Evolutionary conservation across 2,888 invertebrate genomes (phyloP).

Genomic region (Spilarctia lutea): DNA sequence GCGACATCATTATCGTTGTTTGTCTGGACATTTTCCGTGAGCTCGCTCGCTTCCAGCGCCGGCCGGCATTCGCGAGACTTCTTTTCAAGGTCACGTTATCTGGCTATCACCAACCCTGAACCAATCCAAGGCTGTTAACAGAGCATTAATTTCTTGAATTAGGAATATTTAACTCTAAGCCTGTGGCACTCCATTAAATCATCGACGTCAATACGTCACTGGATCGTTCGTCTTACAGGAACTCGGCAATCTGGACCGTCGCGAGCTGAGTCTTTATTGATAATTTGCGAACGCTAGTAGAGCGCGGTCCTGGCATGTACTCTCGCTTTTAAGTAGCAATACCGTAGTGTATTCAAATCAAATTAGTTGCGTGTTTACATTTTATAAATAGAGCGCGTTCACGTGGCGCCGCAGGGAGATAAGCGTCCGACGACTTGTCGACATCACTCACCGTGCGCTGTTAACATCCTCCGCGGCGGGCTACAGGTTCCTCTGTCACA

Average conservation of each 20-base stretch:
- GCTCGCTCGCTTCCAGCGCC: conserved; percentile 76
- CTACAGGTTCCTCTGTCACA: conserved; percentile 80
- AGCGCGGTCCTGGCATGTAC: conserved; percentile 69
- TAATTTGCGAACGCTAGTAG: conserved; percentile 73
- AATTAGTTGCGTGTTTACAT: conserved; percentile 85
- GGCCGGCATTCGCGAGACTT: conserved; percentile 81
- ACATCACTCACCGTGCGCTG: conserved; percentile 85
- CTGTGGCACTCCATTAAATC: conserved; percentile 44
- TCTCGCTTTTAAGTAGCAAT: conserved; percentile 73
- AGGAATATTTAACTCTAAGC: conserved; percentile 44
- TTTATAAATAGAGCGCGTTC: conserved; percentile 84
- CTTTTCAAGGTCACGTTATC: conserved; percentile 85
- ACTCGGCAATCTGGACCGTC: conserved; percentile 80
- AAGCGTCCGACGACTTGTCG: conserved; percentile 69
- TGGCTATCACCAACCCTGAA: conserved; percentile 82
- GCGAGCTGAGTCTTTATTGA: conserved; percentile 76
- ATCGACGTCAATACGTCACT: conserved; percentile 64
- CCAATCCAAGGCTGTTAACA: conserved; percentile 70
- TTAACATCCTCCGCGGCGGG: conserved; percentile 85
- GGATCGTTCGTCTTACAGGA: conserved; percentile 78
- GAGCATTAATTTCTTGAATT: conserved; percentile 57
- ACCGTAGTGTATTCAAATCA: conserved; percentile 74
- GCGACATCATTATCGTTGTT: conserved; percentile 76
- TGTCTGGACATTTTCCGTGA: conserved; percentile 81
- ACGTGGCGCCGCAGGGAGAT: conserved; percentile 80